Conservation (phyloP, 1,140 invertebrate species). For the Aphis gossypii region DNA sequence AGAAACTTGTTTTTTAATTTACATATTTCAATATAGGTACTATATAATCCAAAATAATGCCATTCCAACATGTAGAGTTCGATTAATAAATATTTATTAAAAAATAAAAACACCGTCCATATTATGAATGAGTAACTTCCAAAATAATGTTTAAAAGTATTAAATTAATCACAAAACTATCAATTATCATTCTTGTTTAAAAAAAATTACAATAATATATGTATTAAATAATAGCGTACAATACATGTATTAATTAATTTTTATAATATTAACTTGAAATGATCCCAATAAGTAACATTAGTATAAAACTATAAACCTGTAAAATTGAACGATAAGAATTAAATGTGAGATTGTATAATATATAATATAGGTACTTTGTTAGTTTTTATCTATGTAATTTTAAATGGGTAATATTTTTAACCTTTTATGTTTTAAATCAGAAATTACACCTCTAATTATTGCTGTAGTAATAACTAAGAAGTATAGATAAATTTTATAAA, state of each 20-base stretch:
- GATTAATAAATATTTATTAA: too few species aligned
- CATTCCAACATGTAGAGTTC: too few species aligned
- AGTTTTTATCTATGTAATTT: background rate
- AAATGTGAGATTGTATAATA: background rate
- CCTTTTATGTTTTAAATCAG: background rate
- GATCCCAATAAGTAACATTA: background rate
- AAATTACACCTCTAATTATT: background rate
- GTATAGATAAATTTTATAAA: background rate
- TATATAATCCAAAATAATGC: too few species aligned
- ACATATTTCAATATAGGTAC: background rate
- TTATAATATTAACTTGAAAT: background rate
- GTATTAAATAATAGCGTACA: background rate
- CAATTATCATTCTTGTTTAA: background rate
- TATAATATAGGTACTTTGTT: background rate
- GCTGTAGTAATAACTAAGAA: background rate
- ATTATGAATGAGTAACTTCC: too few species aligned
- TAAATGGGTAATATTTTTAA: background rate
- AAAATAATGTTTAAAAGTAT: background rate
- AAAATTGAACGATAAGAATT: background rate
- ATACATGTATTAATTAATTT: background rate
- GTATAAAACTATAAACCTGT: background rate
- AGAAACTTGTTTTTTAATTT: background rate
- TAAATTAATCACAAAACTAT: background rate
- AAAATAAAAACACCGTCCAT: too few species aligned
- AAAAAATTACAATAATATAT: background rate